Evolutionary conservation across 1,140 invertebrate species (phyloP).

Genomic region (Heliconius melpomene): DNA sequence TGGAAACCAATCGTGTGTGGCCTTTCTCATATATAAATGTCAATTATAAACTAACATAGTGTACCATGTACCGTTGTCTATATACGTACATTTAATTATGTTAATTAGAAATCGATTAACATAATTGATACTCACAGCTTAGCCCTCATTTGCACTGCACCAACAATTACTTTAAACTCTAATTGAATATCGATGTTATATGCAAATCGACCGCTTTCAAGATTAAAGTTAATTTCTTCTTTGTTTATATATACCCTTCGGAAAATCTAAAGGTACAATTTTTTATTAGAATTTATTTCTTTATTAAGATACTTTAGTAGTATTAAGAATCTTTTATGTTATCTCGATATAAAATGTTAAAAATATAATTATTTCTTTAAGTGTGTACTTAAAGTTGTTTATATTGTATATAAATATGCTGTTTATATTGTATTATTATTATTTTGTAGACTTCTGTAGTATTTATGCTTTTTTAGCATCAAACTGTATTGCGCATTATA

Average conservation of each 20-base stretch:
- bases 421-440: too few species aligned
- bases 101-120: conserved; percentile 42
- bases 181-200: conserved; percentile 60
- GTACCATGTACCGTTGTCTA: conserved; percentile 16
- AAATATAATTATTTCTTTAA: not conserved
- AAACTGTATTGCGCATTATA: too few species aligned
- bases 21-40: conserved; percentile 19
- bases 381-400: too few species aligned
- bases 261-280: not conserved
- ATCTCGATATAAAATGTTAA: not conserved
- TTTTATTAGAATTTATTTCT: conserved; percentile 23
- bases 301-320: conserved; percentile 4
- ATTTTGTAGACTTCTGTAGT: too few species aligned
- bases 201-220: conserved; percentile 48
- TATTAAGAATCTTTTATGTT: not conserved
- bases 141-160: conserved; percentile 46
- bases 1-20: not conserved
- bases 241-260: conserved; percentile 6
- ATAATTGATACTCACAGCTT: conserved; percentile 42
- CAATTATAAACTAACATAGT: conserved; percentile 24
- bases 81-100: conserved; percentile 43
- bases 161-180: conserved; percentile 49
- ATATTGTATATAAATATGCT: too few species aligned
- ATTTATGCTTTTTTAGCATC: too few species aligned
- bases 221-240: conserved; percentile 26